Evolutionary conservation across 2,888 invertebrate species (phyloP).

Genomic region (Phorcus lineatus): DNA sequence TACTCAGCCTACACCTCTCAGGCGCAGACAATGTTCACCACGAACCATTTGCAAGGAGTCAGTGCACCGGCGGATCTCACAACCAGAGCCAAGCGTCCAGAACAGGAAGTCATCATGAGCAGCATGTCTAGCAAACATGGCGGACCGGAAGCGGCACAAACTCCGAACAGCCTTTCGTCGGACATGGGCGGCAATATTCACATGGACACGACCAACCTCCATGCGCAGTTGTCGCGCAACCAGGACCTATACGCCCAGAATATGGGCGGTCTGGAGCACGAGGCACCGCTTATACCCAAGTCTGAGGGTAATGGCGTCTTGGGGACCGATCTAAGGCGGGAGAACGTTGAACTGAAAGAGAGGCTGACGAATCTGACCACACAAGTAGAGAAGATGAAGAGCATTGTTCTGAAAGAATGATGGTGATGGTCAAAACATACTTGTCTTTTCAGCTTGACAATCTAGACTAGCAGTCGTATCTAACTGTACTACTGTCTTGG

Average conservation of each 20-base stretch:
- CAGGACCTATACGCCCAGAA: conserved; percentile 22
- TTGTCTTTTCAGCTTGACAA: no score
- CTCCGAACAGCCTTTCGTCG: conserved; percentile 21
- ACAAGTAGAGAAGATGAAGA: conserved; percentile 50
- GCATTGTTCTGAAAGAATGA: conserved; percentile 32
- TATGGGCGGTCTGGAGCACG: not conserved
- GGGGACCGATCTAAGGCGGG: conserved; percentile 27
- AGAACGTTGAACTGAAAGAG: conserved; percentile 45
- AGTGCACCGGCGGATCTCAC: conserved; percentile 28
- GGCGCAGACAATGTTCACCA: conserved; percentile 28
- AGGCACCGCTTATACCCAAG: not conserved
- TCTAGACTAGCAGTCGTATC: no score
- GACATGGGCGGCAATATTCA: conserved; percentile 4
- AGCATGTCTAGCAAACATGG: conserved; percentile 13
- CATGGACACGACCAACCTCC: conserved; percentile 23
- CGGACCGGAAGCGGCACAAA: conserved; percentile 27
- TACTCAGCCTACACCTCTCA: conserved; percentile 24
- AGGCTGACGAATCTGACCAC: conserved; percentile 43
- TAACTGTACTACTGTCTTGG: no score
- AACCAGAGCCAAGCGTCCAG: not conserved
- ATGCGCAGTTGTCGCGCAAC: conserved; percentile 6
- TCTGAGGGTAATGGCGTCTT: not conserved
- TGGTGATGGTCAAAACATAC: not conserved
- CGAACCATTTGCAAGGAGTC: not conserved
- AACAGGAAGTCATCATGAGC: conserved; percentile 15